phyloP scores from a whole-genome alignment of 2,888 invertebrate genomes.

The Dolomedes plantarius region DNA sequence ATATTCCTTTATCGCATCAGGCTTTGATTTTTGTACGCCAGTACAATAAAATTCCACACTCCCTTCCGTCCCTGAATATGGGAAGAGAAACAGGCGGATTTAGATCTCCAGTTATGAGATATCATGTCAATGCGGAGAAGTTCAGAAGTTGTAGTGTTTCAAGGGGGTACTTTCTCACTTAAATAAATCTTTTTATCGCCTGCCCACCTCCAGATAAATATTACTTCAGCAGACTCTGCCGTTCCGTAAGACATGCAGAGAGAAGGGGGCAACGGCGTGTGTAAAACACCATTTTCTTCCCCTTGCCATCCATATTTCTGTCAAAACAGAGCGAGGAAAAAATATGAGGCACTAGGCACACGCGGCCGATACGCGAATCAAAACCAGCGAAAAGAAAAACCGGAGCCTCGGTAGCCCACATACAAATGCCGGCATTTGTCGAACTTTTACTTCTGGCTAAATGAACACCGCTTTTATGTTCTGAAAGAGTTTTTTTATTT shows the following conservation, averaged over 20 bases:
- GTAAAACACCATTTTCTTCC: conserved; percentile 4
- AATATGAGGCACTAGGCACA: not conserved
- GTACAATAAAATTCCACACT: no score
- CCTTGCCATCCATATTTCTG: conserved; percentile 33
- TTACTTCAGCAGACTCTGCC: no score
- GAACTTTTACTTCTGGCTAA: conserved; percentile 30
- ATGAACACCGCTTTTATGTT: conserved; percentile 27
- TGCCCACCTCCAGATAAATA: not conserved
- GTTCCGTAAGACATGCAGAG: no score
- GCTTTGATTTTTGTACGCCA: no score
- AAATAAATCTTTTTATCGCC: no score
- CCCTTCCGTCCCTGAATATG: no score
- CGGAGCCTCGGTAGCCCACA: conserved; percentile 3
- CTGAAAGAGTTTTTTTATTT: not conserved
- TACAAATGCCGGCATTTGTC: conserved; percentile 52
- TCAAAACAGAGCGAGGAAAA: conserved; percentile 7
- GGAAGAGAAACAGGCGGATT: no score
- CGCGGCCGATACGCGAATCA: not conserved
- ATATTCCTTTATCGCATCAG: no score
- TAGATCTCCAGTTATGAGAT: no score
- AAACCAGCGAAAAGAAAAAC: not conserved
- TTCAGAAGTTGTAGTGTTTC: no score
- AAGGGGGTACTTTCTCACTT: no score
- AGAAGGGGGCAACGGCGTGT: conserved; percentile 1
- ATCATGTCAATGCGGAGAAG: no score